These are phyloP conservation scores for Osedax frankpressi DNA, from an alignment of 2,888 invertebrate species.

Conservation along the genomic window DNA sequence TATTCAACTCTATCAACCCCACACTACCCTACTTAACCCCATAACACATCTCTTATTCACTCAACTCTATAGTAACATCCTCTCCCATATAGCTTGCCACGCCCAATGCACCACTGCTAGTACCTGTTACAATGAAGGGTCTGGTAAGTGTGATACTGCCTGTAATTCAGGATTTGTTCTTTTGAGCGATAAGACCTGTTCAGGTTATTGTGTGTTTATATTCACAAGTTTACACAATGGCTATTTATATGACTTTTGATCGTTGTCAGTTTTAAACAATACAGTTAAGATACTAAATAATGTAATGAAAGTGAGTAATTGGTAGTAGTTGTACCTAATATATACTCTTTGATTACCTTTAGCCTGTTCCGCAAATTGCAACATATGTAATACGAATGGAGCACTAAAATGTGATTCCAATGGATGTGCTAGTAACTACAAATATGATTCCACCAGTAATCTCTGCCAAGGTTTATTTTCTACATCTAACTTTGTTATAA, in stretches of 20 bases:
- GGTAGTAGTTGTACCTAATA: no score
- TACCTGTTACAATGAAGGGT: background rate
- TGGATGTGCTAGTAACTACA: constrained; percentile 15
- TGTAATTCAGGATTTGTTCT: constrained; percentile 1
- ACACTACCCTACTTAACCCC: no score
- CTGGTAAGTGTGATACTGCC: background rate
- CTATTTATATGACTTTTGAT: no score
- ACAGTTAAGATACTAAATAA: no score
- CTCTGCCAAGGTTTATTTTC: constrained; percentile 10
- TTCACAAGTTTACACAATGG: no score
- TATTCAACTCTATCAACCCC: no score
- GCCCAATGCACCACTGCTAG: constrained; percentile 2
- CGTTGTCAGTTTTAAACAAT: no score
- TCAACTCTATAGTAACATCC: background rate
- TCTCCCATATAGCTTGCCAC: background rate
- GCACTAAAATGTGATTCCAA: constrained; percentile 20
- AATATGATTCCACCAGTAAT: constrained; percentile 6
- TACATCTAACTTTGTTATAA: no score
- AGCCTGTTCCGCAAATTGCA: constrained; percentile 21
- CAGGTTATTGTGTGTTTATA: background rate
- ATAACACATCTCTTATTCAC: no score
- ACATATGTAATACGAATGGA: background rate
- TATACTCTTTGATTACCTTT: no score
- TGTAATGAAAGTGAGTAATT: no score
- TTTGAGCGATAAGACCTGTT: background rate